phyloP scores from a whole-genome alignment of 2,797 vertebrate genomes.

The Lacerta agilis region DNA sequence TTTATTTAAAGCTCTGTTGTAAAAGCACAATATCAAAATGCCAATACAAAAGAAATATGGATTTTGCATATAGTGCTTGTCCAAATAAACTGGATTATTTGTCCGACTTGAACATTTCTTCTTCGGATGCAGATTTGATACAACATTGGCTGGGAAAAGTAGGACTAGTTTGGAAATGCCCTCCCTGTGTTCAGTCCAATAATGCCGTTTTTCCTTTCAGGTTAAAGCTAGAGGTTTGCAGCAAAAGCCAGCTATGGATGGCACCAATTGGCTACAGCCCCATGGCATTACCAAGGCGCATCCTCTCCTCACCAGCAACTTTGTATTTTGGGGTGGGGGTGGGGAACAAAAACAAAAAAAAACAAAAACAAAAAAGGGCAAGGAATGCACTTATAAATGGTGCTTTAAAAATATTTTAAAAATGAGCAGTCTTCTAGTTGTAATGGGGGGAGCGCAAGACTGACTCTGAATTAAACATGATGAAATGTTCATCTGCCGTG shows the following conservation, averaged over 20 bases:
- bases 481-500: background rate
- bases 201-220: background rate
- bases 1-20: background rate
- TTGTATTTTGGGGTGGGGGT: background rate
- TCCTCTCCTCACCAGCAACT: background rate
- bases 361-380: background rate
- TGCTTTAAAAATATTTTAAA: no score
- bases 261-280: background rate
- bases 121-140: background rate
- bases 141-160: background rate
- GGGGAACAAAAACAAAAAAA: background rate
- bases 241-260: background rate
- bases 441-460: background rate
- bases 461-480: background rate
- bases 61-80: background rate
- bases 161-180: background rate
- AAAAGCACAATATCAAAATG: background rate
- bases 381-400: background rate
- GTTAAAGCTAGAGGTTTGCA: background rate
- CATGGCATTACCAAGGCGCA: background rate
- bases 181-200: background rate
- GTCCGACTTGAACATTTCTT: background rate
- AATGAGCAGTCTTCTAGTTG: background rate
- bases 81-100: background rate
- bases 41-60: background rate